Evolutionary conservation across 2,113 vertebrate genomes (phyloP), one percentile per base, ranked within the genome.

Genomic region (Nannospalax galili): DNA sequence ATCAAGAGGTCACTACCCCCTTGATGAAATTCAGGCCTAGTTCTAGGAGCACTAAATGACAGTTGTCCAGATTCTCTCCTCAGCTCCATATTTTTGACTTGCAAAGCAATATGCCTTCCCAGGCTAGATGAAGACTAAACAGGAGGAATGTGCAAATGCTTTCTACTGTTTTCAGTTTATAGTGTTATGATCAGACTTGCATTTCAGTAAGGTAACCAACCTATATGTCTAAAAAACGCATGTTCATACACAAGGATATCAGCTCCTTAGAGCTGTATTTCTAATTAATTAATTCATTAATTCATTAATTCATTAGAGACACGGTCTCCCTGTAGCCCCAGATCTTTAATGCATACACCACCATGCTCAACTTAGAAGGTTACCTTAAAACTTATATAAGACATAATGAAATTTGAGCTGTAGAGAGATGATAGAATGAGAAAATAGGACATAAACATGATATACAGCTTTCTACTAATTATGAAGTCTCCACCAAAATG

Each of bases 111-210:
- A 72, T 28, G 14, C 3, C 22, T 30, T 88, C 73, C 45, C n/a
- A 88, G 88, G 64, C 20, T 17, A 58, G 37, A 73, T 60, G 93
- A 70, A 88, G 80, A 75, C 70, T 37, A 85, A 84, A 80, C 20
- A 78, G 45, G 24, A 82, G 52, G 22, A 90, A 82, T 65, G 70
- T 65, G 92, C 90, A 88, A 90, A 67, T 40, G 37, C 58, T 52
- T 48, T 20, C 7, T 56, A 28, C 80, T 48, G 62, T 65, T 94
- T 92, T 84, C 35, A 62, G 9, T 65, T 74, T 81, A 69, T 77
- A 94, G 37, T n/a, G 14, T 0, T 3, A 28, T 35, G 5, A 58
- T 92, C 26, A 90, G 32, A 70, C 92, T 85, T 92, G 67, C 7
- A 74, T 84, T 93, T 94, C 37, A 74, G 37, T 86, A 30, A 73